A percentile compares a stretch with the other conserved stretches of the same genome.
phyloP scores from a whole-genome alignment of 2,888 invertebrate species.

The Callimorpha dominula region DNA sequence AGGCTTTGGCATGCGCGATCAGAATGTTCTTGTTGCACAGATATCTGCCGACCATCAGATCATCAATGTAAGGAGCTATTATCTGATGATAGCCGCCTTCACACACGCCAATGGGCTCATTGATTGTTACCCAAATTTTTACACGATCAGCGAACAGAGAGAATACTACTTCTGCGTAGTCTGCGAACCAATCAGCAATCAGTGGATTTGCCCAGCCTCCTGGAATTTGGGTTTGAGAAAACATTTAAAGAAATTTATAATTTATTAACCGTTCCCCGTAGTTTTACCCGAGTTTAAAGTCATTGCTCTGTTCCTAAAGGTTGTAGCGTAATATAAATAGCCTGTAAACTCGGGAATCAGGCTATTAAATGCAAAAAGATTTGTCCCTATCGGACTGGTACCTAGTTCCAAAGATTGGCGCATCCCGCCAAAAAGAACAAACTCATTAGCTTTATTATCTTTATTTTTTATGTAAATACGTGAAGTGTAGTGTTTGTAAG shows the following conservation, averaged over 20 bases:
- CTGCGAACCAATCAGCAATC: conserved; percentile 85
- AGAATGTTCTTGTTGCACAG: conserved; percentile 88
- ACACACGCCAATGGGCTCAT: conserved; percentile 86
- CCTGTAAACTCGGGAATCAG: no score
- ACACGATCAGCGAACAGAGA: conserved; percentile 87
- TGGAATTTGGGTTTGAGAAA: conserved; percentile 25
- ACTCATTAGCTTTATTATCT: no score
- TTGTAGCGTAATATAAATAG: no score
- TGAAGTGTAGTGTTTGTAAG: no score
- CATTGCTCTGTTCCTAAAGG: no score
- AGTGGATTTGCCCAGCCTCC: conserved; percentile 89
- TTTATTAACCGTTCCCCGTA: no score
- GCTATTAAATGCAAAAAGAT: no score
- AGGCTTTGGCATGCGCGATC: conserved; percentile 88
- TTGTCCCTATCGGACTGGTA: no score
- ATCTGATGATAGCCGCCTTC: conserved; percentile 69
- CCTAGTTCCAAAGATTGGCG: no score
- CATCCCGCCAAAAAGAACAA: no score
- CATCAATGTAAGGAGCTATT: conserved; percentile 56
- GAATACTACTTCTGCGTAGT: conserved; percentile 85
- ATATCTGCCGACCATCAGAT: conserved; percentile 72
- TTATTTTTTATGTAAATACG: no score
- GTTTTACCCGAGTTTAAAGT: no score
- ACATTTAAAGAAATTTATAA: neutral
- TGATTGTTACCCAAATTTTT: conserved; percentile 89